phyloP scores from a whole-genome alignment of 2,797 vertebrate species.

The Novumbra hubbsi region DNA sequence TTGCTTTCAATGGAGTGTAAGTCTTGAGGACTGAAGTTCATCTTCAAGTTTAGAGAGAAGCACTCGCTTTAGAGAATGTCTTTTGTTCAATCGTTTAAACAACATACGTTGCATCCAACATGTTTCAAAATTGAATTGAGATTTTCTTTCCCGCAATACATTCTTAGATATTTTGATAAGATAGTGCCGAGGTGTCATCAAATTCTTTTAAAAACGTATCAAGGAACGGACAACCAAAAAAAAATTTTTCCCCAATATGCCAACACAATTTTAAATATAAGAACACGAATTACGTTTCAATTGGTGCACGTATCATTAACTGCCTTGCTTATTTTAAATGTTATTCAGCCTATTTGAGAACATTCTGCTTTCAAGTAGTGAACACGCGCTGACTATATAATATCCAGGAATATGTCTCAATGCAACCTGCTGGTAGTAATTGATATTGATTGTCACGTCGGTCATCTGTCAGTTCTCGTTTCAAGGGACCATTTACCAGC shows the following conservation, averaged over 20 bases:
- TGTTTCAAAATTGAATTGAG: conserved; percentile 35
- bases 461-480: conserved; percentile 82
- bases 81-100: conserved; percentile 44
- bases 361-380: not conserved
- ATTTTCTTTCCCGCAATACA: not conserved
- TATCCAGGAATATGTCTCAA: conserved; percentile 12
- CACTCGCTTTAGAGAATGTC: conserved; percentile 37
- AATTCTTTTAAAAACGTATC: not conserved
- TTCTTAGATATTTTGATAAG: conserved; percentile 22
- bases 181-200: conserved; percentile 8
- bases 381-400: not conserved
- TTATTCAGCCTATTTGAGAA: not conserved
- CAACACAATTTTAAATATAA: not conserved
- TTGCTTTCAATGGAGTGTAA: conserved; percentile 68
- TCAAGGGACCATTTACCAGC: conserved; percentile 82
- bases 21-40: conserved; percentile 81
- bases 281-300: not conserved
- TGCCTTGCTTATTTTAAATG: not conserved
- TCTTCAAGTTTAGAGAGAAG: conserved; percentile 76
- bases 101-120: conserved; percentile 16
- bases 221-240: not conserved
- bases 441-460: conserved; percentile 83
- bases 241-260: not conserved
- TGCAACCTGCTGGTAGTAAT: conserved; percentile 67
- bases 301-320: not conserved